Evolutionary conservation across 2,888 invertebrate species (phyloP), one percentile per base, ranked within the genome.

Genomic region (Nipponacmea schrenckii): DNA sequence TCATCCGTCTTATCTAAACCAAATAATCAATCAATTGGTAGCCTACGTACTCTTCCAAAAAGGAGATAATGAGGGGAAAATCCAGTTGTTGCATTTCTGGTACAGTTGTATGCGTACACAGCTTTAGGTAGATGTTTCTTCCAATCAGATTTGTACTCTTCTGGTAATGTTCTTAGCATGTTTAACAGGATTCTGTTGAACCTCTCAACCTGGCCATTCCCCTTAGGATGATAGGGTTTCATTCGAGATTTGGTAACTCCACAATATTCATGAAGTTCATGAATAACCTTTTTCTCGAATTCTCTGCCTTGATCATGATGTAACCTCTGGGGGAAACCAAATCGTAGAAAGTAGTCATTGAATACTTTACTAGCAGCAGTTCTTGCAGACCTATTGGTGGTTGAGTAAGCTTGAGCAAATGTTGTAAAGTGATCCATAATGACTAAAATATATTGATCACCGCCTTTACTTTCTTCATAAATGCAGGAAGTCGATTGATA

Each of bases 401-500:
- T 72, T 8, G 69, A 62, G 64, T 69, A 72, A 8, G 66, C 69
- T 48, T 72, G 72, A 12, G 67, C 69, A 24, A 72, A 69, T 48
- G 62, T 2, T 4, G 73, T 73, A 50, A 70, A 73, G 31, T 70
- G 66, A 26, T 73, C 67, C n/a, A 67, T n/a, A 3, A 70, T 12
- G 39, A 64, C 70, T 15, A 67, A 24, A 12, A 70, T 73, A 24
- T 73, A 45, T 24, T n/a, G n/a, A n/a, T n/a, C n/a, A n/a, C 63
- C 27, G 15, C 79, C 78, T 15, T 69, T 74, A 7, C 69, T 68
- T 15, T 64, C 62, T 63, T 76, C 76, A 14, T 74, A 64, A 69
- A 76, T 76, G 0, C 76, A 46, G 67, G 73, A 77, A 26, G 74
- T 74, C n/a, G 76, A 73, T 0, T 74, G 74, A 5, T 76, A 56